These are phyloP conservation scores for Epizoanthus ramosus DNA, from an alignment of 92 coral and sea anemone species.

Conservation along the genomic window DNA sequence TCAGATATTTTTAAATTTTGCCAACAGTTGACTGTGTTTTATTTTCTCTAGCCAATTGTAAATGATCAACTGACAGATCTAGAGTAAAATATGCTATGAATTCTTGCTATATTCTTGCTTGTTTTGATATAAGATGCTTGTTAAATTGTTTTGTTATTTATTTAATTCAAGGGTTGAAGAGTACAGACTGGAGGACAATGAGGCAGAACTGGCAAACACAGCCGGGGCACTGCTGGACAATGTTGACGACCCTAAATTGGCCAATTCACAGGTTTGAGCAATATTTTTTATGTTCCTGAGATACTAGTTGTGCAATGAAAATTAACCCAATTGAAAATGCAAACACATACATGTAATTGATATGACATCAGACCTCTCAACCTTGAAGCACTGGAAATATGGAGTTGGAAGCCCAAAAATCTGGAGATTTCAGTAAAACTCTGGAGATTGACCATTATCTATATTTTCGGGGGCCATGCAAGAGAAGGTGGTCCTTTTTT, in stretches of 20 bases:
- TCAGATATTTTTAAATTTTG: no score
- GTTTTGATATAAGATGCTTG: not conserved
- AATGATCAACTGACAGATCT: no score
- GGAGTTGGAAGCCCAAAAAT: no score
- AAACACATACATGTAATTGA: no score
- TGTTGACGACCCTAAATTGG: slow-evolving; percentile 90
- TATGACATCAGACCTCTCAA: no score
- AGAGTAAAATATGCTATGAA: no score
- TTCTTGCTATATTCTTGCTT: not conserved
- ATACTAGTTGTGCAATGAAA: not conserved
- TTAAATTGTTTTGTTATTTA: not conserved
- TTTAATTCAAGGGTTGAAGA: slow-evolving; percentile 59
- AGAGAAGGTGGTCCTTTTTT: no score
- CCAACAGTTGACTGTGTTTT: no score
- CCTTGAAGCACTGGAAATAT: no score
- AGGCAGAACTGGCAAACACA: slow-evolving; percentile 73
- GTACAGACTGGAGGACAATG: slow-evolving; percentile 53
- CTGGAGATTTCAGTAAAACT: no score
- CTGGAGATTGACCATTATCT: no score
- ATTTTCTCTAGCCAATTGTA: not conserved
- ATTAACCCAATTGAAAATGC: not conserved
- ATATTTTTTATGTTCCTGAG: not conserved
- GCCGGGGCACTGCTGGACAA: slow-evolving; percentile 84
- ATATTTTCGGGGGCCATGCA: no score
- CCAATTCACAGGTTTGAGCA: slow-evolving; percentile 80